These are phyloP conservation scores for Sinonovacula constricta DNA, from an alignment of 1,140 invertebrate species.

Conservation along the genomic window DNA sequence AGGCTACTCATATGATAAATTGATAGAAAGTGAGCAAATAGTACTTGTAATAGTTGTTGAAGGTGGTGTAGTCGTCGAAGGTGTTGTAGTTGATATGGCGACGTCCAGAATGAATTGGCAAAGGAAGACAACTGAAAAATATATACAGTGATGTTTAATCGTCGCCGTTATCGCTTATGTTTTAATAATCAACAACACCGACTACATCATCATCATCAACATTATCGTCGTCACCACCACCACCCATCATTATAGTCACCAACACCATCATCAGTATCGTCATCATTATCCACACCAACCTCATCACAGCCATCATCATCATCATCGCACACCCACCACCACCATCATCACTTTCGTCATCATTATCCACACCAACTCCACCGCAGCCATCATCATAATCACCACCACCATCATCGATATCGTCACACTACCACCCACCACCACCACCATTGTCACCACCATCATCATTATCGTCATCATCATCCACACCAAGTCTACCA, in stretches of 20 bases:
- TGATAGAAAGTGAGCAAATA: too few species aligned
- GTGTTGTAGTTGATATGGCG: too few species aligned
- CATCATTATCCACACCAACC: conserved; percentile 43
- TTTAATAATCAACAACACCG: conserved; percentile 50
- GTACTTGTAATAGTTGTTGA: too few species aligned
- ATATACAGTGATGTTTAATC: too few species aligned
- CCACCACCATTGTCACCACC: conserved; percentile 37
- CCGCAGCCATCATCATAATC: conserved; percentile 47
- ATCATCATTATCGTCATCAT: conserved; percentile 41
- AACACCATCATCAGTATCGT: conserved; percentile 37
- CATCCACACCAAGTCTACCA: conserved; percentile 47
- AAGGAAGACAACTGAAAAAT: too few species aligned
- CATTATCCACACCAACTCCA: conserved; percentile 50
- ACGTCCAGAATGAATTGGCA: too few species aligned
- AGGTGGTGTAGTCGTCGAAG: too few species aligned
- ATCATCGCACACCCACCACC: conserved; percentile 41
- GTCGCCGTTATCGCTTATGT: conserved; percentile 38
- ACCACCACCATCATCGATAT: conserved; percentile 48
- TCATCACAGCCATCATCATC: conserved; percentile 47
- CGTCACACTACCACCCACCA: conserved; percentile 42
- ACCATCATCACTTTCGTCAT: conserved; percentile 48
- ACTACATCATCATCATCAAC: conserved; percentile 51
- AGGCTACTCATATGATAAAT: too few species aligned
- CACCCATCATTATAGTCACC: conserved; percentile 42
- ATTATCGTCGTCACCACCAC: conserved; percentile 45